phyloP scores from a whole-genome alignment of 2,113 vertebrate species.

The Spermophilus dauricus region DNA sequence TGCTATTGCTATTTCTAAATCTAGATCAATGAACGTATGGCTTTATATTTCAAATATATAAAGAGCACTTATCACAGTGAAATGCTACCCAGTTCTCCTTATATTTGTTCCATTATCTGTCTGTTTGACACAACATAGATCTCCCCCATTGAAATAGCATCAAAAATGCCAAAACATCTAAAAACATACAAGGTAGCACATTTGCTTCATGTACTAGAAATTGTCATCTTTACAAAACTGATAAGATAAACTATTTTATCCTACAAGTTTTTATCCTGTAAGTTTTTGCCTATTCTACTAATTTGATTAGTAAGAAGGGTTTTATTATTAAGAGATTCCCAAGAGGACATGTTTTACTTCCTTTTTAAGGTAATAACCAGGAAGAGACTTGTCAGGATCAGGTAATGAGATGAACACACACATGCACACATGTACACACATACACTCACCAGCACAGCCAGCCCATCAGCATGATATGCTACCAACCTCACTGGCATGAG shows the following conservation, averaged over 20 bases:
- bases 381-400: constrained; percentile 1
- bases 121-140: background rate
- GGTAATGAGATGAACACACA: background rate
- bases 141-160: background rate
- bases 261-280: background rate
- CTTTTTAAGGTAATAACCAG: constrained; percentile 50
- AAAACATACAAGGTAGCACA: background rate
- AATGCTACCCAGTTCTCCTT: background rate
- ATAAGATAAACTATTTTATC: background rate
- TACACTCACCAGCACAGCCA: background rate
- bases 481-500: background rate
- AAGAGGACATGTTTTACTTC: background rate
- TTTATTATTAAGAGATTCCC: constrained; percentile 36
- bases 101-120: background rate
- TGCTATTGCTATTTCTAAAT: background rate
- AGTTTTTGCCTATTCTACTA: background rate
- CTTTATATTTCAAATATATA: background rate
- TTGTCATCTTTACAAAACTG: background rate
- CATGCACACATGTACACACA: background rate
- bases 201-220: background rate
- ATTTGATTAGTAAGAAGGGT: constrained; percentile 9
- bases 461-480: background rate
- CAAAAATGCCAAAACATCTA: background rate
- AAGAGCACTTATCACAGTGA: background rate
- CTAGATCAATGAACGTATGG: background rate